A percentile compares a stretch with the other conserved stretches of the same genome.
Evolutionary conservation across 2,888 invertebrate genomes (phyloP).

Genomic region (Andrena hattorfiana): DNA sequence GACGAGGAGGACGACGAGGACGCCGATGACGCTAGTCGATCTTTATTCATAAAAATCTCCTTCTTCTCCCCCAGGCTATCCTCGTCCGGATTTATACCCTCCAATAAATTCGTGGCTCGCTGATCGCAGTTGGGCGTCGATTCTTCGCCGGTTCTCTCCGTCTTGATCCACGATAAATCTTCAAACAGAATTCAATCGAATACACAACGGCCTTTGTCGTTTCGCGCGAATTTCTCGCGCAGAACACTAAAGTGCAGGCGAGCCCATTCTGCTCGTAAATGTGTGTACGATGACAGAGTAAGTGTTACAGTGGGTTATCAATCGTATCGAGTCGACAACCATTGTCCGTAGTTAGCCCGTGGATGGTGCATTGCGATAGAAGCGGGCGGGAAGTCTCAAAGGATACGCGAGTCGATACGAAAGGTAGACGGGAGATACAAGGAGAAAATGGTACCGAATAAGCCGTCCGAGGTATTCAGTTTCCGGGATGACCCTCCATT

Average conservation of each 20-base stretch:
- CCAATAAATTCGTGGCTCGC: neutral
- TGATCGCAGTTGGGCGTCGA: neutral
- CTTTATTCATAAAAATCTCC: conserved; percentile 21
- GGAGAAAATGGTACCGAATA: conserved; percentile 19
- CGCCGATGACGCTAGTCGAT: conserved; percentile 14
- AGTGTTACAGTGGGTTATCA: too few species aligned
- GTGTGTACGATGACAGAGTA: too few species aligned
- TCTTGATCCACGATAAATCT: conserved; percentile 35
- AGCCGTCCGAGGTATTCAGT: conserved; percentile 26
- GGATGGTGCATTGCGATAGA: too few species aligned
- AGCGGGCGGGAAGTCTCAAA: too few species aligned
- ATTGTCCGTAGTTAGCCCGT: too few species aligned
- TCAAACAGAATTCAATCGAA: neutral
- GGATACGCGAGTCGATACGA: neutral
- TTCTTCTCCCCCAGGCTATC: conserved; percentile 26
- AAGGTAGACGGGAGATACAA: neutral
- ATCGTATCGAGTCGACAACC: too few species aligned
- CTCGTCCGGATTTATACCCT: neutral
- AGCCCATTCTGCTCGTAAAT: too few species aligned
- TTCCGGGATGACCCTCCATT: conserved; percentile 38
- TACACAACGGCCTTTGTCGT: too few species aligned
- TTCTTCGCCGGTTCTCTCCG: conserved; percentile 29
- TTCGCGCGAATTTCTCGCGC: too few species aligned
- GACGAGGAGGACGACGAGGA: too few species aligned
- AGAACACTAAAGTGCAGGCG: too few species aligned